A percentile compares a stretch with the other conserved stretches of the same genome.
phyloP scores from a whole-genome alignment of 2,113 vertebrate genomes.

The Corvus hawaiiensis region DNA sequence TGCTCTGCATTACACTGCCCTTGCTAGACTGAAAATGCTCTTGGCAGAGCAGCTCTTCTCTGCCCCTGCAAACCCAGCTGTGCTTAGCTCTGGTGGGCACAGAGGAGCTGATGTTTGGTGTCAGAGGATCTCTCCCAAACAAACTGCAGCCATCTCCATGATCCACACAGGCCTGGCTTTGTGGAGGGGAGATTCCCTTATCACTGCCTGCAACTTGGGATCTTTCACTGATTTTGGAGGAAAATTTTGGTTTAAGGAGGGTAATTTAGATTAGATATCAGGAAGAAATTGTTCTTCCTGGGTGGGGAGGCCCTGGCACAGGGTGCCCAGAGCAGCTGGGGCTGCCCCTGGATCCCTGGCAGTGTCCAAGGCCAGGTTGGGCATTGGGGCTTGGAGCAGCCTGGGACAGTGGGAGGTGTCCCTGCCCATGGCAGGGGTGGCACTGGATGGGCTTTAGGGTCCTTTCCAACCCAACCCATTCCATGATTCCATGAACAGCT shows the following conservation, averaged over 20 bases:
- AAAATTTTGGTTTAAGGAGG: not conserved
- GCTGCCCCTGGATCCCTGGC: not conserved
- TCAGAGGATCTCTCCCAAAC: not conserved
- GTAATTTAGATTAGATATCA: too few species aligned
- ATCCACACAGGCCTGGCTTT: not conserved
- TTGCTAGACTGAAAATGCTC: not conserved
- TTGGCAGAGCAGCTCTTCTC: not conserved
- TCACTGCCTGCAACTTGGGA: too few species aligned
- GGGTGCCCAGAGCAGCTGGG: not conserved
- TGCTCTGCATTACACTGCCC: not conserved
- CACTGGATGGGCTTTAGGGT: rapidly evolving
- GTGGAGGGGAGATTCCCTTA: not conserved
- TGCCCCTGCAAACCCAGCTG: not conserved
- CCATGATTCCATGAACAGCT: not conserved
- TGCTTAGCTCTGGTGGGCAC: not conserved
- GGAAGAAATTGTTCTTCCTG: not conserved
- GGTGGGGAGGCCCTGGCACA: not conserved
- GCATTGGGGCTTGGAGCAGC: not conserved
- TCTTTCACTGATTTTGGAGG: not conserved
- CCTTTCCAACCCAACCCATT: not conserved
- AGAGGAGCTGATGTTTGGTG: not conserved
- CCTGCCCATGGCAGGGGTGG: not conserved
- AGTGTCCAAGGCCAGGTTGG: not conserved
- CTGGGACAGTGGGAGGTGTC: not conserved
- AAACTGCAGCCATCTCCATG: not conserved